phyloP scores from a whole-genome alignment of 2,113 vertebrate genomes.

The Alethe castanea region DNA sequence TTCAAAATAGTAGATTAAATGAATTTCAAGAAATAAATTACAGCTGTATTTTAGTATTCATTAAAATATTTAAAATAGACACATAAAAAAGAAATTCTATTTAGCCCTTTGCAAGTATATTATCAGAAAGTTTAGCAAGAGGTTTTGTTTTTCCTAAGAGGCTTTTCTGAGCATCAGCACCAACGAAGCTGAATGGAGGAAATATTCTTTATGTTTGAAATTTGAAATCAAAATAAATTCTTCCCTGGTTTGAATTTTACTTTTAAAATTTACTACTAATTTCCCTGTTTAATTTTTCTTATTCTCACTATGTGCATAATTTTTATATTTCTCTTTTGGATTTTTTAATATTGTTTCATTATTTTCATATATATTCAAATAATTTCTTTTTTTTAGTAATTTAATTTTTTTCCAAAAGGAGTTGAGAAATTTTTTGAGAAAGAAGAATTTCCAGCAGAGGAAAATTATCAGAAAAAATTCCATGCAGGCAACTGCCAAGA shows the following conservation, averaged over 20 bases:
- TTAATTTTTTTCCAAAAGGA: neutral
- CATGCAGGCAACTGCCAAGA: slow-evolving; percentile 18
- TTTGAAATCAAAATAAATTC: neutral
- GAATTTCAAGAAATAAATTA: neutral
- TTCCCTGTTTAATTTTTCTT: neutral
- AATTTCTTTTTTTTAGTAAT: neutral
- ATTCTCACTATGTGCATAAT: neutral
- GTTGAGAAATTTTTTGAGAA: neutral
- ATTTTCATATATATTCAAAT: neutral
- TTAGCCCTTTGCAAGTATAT: neutral
- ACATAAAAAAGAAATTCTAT: neutral
- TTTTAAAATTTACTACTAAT: neutral
- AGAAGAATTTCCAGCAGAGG: neutral
- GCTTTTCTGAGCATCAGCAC: neutral
- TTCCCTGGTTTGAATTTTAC: neutral
- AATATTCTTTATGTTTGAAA: neutral
- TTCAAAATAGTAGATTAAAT: neutral
- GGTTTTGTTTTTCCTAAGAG: neutral
- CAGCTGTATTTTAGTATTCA: neutral
- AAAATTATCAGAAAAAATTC: slow-evolving; percentile 27
- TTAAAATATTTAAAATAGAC: neutral
- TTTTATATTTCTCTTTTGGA: neutral
- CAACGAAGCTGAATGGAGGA: neutral
- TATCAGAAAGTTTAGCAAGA: neutral
- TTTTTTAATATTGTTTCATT: neutral